These are phyloP conservation scores for Poecilia picta DNA, from an alignment of 2,797 vertebrate genomes.

Conservation along the genomic window DNA sequence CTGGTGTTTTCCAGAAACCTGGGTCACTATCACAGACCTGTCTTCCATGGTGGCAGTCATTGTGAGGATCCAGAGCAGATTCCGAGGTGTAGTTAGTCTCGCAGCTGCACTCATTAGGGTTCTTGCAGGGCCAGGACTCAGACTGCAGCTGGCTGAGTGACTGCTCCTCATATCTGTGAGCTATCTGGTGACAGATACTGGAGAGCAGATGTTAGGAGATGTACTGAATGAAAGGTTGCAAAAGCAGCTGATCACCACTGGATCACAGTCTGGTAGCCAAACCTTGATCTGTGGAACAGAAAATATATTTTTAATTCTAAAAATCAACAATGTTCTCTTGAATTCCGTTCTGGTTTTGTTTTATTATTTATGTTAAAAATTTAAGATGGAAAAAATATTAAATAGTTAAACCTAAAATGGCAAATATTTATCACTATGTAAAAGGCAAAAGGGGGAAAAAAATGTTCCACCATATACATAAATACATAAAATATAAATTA, in stretches of 20 bases:
- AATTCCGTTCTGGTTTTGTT: background rate
- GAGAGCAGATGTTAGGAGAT: conserved; percentile 68
- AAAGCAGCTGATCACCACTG: conserved; percentile 76
- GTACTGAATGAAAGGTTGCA: conserved; percentile 44
- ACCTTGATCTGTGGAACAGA: conserved; percentile 68
- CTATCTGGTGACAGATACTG: conserved; percentile 74
- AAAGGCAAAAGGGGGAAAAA: background rate
- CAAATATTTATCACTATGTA: background rate
- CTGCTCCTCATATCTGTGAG: conserved; percentile 42
- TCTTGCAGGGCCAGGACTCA: background rate
- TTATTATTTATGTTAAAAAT: background rate
- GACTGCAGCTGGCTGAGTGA: conserved; percentile 8
- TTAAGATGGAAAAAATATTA: background rate
- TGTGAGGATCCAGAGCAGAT: conserved; percentile 13
- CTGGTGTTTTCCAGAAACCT: background rate
- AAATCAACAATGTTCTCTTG: background rate
- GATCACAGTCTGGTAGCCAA: conserved; percentile 77
- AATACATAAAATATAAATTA: background rate
- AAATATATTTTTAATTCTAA: background rate
- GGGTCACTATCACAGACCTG: background rate
- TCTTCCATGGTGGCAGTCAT: background rate
- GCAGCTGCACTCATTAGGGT: background rate
- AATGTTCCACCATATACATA: background rate
- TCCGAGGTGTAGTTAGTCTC: background rate
- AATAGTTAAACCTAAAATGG: background rate